phyloP scores from a whole-genome alignment of 2,888 invertebrate genomes.

The Pinctada fucata region DNA sequence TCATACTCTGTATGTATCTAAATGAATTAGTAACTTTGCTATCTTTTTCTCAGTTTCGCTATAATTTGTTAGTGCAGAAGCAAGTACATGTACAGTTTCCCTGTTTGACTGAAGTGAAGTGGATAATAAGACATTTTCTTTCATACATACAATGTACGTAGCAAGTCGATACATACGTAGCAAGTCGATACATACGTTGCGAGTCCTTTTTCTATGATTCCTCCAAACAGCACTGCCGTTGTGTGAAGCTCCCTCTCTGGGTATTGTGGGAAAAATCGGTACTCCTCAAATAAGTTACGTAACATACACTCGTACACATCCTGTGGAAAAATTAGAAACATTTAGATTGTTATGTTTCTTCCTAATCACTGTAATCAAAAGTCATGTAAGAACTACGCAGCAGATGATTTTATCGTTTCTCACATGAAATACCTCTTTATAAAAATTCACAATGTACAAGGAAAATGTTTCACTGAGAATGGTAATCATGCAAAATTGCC shows the following conservation, averaged over 20 bases:
- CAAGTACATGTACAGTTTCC: no score
- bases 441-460: not conserved
- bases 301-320: constrained; percentile 95
- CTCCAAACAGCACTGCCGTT: constrained; percentile 98
- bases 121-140: no score
- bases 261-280: constrained; percentile 98
- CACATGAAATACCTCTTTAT: not conserved
- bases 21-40: no score
- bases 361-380: not conserved
- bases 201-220: constrained; percentile 95
- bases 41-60: no score
- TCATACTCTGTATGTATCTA: no score
- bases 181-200: constrained; percentile 82
- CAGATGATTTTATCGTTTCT: not conserved
- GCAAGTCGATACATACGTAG: no score
- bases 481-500: no score
- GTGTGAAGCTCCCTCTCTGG: constrained; percentile 98
- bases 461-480: not conserved
- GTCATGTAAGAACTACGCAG: not conserved
- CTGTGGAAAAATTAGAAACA: constrained; percentile 55
- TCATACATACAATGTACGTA: no score
- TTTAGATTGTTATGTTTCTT: not conserved
- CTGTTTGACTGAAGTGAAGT: no score
- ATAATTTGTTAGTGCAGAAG: no score
- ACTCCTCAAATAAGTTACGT: constrained; percentile 97